phyloP scores from a whole-genome alignment of 2,797 vertebrate genomes.

The Thaleichthys pacificus region DNA sequence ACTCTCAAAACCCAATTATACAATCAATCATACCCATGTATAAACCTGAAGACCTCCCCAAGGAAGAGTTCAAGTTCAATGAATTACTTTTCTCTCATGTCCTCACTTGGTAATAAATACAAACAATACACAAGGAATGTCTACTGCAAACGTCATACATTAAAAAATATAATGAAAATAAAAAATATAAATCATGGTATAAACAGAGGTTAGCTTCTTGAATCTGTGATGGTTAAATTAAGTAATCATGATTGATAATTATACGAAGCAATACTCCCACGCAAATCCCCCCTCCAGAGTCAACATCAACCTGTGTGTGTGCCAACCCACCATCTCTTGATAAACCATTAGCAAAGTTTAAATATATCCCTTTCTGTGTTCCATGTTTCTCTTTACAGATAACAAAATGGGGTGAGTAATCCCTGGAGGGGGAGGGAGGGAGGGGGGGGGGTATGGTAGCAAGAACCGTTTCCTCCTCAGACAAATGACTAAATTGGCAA shows the following conservation, averaged over 20 bases:
- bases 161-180: conserved; percentile 60
- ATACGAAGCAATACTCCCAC: conserved; percentile 56
- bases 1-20: conserved; percentile 80
- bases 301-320: conserved; percentile 49
- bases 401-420: conserved; percentile 42
- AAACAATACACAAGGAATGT: conserved; percentile 95
- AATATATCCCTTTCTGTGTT: conserved; percentile 36
- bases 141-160: conserved; percentile 91
- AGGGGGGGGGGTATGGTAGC: conserved; percentile 58
- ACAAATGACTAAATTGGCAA: conserved; percentile 69
- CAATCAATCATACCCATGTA: conserved; percentile 85
- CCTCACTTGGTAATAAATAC: conserved; percentile 94
- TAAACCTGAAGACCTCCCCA: conserved; percentile 83
- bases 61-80: conserved; percentile 76
- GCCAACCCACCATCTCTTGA: conserved; percentile 36
- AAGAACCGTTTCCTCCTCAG: conserved; percentile 63
- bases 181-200: conserved; percentile 67
- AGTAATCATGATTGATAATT: conserved; percentile 72
- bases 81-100: conserved; percentile 68
- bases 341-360: conserved; percentile 41
- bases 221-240: conserved; percentile 74
- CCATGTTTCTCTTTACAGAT: conserved; percentile 54
- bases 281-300: conserved; percentile 49
- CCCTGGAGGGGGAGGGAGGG: conserved; percentile 25
- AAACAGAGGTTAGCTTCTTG: conserved; percentile 79